phyloP scores from a whole-genome alignment of 2,797 vertebrate species.

The Avahi laniger region DNA sequence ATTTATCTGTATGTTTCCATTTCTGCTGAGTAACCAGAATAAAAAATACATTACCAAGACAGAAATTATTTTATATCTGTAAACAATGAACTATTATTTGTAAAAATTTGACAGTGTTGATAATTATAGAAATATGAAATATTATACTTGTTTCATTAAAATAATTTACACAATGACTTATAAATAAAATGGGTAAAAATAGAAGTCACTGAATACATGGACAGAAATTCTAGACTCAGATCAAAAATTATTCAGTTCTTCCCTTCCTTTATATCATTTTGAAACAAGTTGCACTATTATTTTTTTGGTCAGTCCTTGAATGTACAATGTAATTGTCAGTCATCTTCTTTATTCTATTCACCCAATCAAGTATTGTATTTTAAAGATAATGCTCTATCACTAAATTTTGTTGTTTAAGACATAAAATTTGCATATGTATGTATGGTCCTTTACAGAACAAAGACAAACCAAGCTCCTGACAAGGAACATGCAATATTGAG shows the following conservation, averaged over 20 bases:
- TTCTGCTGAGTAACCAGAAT: neutral
- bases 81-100: neutral
- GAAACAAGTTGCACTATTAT: neutral
- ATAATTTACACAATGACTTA: constrained; percentile 9
- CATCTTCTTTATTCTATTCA: neutral
- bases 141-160: constrained; percentile 51
- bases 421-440: neutral
- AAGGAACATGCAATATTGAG: neutral
- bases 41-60: neutral
- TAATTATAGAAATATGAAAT: neutral
- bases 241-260: neutral
- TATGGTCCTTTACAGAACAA: neutral
- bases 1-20: neutral
- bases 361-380: neutral
- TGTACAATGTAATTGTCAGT: neutral
- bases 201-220: constrained; percentile 52
- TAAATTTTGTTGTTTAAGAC: neutral
- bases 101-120: neutral
- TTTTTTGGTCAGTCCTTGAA: neutral
- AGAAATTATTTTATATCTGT: neutral
- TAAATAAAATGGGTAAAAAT: constrained; percentile 58
- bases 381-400: neutral
- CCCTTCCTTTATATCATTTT: constrained; percentile 43
- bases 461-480: neutral
- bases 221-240: constrained; percentile 10